Conservation (phyloP, 2,888 invertebrate species). For the Dyspetes luteomarginatus region DNA sequence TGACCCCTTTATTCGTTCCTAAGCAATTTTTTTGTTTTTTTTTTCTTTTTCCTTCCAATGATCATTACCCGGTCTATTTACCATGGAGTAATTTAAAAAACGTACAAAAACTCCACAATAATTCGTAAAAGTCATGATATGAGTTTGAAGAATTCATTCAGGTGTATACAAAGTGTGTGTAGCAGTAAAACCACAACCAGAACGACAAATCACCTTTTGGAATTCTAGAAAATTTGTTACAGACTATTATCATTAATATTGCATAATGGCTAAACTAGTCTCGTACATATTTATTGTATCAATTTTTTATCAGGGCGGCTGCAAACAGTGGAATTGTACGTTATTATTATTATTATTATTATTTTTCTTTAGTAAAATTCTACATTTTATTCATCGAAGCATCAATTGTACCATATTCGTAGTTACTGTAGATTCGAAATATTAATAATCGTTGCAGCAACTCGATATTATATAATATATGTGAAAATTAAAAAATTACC, state of each 20-base stretch:
- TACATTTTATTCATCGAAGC: slow-evolving; percentile 1
- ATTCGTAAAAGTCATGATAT: slow-evolving; percentile 61
- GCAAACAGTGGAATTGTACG: slow-evolving; percentile 58
- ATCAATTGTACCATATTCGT: not conserved
- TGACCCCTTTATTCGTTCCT: not conserved
- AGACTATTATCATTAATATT: slow-evolving; percentile 71
- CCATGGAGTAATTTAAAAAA: slow-evolving; percentile 58
- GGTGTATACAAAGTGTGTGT: slow-evolving; percentile 69
- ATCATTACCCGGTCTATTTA: slow-evolving; percentile 24
- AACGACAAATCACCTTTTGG: slow-evolving; percentile 66
- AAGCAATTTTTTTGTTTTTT: not conserved
- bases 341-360: slow-evolving; percentile 25
- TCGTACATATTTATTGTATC: slow-evolving; percentile 67
- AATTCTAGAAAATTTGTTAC: slow-evolving; percentile 69
- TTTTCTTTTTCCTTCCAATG: not conserved
- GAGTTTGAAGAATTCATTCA: slow-evolving; percentile 66
- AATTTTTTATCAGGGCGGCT: slow-evolving; percentile 50
- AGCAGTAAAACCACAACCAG: slow-evolving; percentile 70
- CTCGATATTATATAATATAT: not conserved
- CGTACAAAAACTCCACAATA: slow-evolving; percentile 70
- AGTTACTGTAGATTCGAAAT: slow-evolving; percentile 2
- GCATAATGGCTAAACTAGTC: slow-evolving; percentile 69
- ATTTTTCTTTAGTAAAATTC: not conserved
- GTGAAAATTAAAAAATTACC: slow-evolving; percentile 35
- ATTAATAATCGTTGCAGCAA: slow-evolving; percentile 40